Percentiles rank a stretch among this genome's conserved stretches.
Conservation (phyloP, 2,888 invertebrate species). For the Eupithecia exiguata region DNA sequence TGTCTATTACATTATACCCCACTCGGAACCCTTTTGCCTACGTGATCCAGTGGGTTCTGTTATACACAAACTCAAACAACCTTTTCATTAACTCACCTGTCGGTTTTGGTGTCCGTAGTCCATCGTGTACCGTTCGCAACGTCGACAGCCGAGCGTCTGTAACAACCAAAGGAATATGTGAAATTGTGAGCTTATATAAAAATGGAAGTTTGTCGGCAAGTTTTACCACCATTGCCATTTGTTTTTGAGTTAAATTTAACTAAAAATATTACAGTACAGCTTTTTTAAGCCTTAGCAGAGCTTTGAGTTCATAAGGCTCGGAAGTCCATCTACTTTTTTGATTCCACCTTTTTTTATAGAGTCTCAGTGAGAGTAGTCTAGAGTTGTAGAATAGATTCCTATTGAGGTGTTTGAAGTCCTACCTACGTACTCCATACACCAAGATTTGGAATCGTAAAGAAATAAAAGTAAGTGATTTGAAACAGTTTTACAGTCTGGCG, state of each 20-base stretch:
- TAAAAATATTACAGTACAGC: neutral
- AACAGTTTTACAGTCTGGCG: no score
- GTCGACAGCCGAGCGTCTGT: constrained; percentile 73
- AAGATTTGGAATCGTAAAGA: no score
- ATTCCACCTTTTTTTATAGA: neutral
- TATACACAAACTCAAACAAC: neutral
- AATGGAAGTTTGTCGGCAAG: neutral
- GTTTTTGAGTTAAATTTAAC: neutral
- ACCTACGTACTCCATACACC: no score
- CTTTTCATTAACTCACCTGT: constrained; percentile 55
- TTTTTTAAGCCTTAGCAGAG: neutral
- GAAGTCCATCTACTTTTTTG: neutral
- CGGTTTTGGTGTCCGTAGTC: constrained; percentile 50
- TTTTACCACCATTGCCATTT: neutral
- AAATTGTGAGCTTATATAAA: neutral
- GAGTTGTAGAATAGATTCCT: neutral
- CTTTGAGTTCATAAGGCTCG: neutral
- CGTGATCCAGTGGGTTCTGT: no score
- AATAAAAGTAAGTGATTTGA: no score
- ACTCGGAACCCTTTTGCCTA: no score
- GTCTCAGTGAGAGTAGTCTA: neutral
- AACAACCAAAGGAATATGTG: constrained; percentile 43
- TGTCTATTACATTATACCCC: no score
- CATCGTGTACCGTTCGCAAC: constrained; percentile 62
- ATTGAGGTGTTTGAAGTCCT: neutral